Base-by-base conservation (phyloP, 1,140 invertebrate species). In the Drosophila bifasciata region DNA sequence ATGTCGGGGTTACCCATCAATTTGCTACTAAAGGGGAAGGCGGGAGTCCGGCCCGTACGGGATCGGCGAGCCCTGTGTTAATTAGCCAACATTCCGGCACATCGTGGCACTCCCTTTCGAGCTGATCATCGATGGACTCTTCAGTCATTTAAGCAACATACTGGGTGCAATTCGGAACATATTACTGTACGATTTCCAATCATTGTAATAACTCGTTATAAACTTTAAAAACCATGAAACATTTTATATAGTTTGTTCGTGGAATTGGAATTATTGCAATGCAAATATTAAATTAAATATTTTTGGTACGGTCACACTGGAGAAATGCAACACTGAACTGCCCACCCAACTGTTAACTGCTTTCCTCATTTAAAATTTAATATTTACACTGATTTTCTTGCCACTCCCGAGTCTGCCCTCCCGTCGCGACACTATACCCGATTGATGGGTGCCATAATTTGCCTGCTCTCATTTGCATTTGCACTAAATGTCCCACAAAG, bases 401-500 rank as follows among this genome's bases (percentile, higher is more conserved):
- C 41, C 64, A 55, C 48, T 67, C 19, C 3, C 11, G 2, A 8
- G 11, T 13, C n/a, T 66, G 28, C 13, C 45, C 40, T 32, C 41
- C 41, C 9, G 25, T 0, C 25, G 0, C 25, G 28, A 3, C 9
- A 9, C 32, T 59, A 40, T 63, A 60, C 50, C 76, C 50, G 49
- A 72, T 72, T 68, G 69, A 72, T 72, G 68, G 49, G 48, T 41
- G 25, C 77, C 72, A 88, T 86, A 88, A 88, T 78, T 86, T 88
- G 62, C 72, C 72, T 78, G 81, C 78, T 86, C 81, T 77, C 81
- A 86, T 85, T 11, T 3, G 28, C 28, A 11, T 85, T 73, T 77
- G 57, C 69, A 62, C 79, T 79, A 84, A 83, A 83, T 88, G 78
- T 43, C 62, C 63, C 53, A 66, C 81, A 83, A 86, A 88, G 81